Conservation (phyloP, 1,140 invertebrate genomes). For the Hydropsyche tenuis region DNA sequence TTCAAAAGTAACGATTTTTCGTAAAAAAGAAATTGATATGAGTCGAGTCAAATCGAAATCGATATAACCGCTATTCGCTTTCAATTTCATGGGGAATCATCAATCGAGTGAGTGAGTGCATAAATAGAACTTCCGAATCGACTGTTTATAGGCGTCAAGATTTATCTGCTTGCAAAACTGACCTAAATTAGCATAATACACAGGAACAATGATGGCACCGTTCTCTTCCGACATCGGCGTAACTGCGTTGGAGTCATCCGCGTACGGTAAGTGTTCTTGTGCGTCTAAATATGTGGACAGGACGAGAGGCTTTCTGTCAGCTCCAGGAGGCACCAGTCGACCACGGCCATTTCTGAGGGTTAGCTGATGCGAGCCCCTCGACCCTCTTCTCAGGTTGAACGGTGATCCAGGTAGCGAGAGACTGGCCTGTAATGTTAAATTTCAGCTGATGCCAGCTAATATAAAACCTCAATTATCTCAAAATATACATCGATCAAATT, state of each 20-base stretch:
- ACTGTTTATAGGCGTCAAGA: slow-evolving; percentile 21
- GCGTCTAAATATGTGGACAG: slow-evolving; percentile 94
- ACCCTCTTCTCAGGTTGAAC: slow-evolving; percentile 88
- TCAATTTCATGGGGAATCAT: too few species aligned
- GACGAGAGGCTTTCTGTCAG: slow-evolving; percentile 91
- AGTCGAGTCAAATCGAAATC: too few species aligned
- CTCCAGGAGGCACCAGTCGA: slow-evolving; percentile 70
- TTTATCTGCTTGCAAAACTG: slow-evolving; percentile 47
- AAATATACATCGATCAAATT: neutral
- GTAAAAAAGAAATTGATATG: too few species aligned
- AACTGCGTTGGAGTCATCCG: slow-evolving; percentile 96
- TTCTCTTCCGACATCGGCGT: slow-evolving; percentile 98
- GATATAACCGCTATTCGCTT: too few species aligned
- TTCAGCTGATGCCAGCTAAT: slow-evolving; percentile 3
- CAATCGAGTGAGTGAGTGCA: neutral
- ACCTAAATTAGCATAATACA: slow-evolving; percentile 83
- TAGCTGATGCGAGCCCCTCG: slow-evolving; percentile 90
- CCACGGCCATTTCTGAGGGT: slow-evolving; percentile 81
- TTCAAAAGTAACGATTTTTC: too few species aligned
- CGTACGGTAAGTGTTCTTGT: slow-evolving; percentile 95
- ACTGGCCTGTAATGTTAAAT: slow-evolving; percentile 76
- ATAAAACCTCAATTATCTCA: neutral
- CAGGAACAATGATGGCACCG: slow-evolving; percentile 90
- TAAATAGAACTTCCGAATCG: slow-evolving; percentile 25
- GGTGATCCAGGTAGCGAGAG: slow-evolving; percentile 96